A percentile compares a stretch with the other conserved stretches of the same genome.
Conservation (phyloP, 2,797 vertebrate genomes). For the Anas bahamensis region DNA sequence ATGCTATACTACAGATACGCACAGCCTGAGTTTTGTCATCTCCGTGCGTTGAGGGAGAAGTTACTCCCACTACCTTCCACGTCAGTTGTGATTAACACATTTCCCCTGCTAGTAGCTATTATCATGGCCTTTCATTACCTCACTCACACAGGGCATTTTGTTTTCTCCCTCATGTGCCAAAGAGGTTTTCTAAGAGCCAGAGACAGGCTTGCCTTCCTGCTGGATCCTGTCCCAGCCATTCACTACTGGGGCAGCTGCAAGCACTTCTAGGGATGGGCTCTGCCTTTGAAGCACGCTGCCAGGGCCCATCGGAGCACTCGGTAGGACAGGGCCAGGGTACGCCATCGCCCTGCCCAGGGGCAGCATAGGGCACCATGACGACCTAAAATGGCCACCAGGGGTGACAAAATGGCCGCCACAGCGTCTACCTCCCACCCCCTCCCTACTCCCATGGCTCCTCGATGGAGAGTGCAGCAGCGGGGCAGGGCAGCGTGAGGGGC, state of each 20-base stretch:
- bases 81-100: not conserved
- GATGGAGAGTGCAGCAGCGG: rapidly evolving
- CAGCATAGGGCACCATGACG: not conserved
- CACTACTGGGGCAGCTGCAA: conserved; percentile 25
- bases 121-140: not conserved
- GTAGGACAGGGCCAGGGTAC: not conserved
- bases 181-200: not conserved
- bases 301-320: rapidly evolving
- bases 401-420: not conserved
- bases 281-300: not conserved
- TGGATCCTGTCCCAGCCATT: not conserved
- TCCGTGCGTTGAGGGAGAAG: not conserved
- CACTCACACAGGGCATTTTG: not conserved
- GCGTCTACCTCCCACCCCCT: no score
- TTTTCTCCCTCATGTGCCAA: not conserved
- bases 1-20: not conserved
- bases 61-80: not conserved
- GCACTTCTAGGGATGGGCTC: conserved; percentile 24
- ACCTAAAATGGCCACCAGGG: not conserved
- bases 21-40: not conserved
- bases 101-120: not conserved
- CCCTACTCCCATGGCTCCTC: not conserved
- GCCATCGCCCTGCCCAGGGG: not conserved
- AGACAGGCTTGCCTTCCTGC: not conserved
- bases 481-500: not conserved